Evolutionary conservation across 2,113 vertebrate species (phyloP).

Genomic region (Catharus minimus): DNA sequence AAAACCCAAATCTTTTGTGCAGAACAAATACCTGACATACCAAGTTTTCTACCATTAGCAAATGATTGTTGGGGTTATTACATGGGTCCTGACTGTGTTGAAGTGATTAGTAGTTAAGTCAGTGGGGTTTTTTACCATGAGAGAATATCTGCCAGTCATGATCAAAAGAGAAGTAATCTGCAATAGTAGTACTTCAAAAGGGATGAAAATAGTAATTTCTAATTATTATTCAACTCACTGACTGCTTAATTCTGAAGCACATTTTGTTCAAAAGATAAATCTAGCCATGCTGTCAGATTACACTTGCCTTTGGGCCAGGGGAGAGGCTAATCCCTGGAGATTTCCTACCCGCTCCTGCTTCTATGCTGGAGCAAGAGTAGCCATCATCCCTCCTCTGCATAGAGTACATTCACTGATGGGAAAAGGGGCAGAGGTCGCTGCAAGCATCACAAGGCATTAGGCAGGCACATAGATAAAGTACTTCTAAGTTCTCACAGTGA

Average conservation of each 20-base stretch:
- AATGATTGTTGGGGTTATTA: neutral
- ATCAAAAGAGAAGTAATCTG: neutral
- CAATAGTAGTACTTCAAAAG: neutral
- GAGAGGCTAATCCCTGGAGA: neutral
- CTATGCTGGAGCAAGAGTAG: neutral
- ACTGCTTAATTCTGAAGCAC: neutral
- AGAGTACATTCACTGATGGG: fast-evolving
- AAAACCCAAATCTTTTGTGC: neutral
- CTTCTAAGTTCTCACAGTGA: neutral
- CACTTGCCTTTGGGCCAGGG: neutral
- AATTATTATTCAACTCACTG: slow-evolving; percentile 32
- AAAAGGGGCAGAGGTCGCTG: neutral
- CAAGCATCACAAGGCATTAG: neutral
- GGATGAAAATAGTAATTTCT: slow-evolving; percentile 49
- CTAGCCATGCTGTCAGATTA: neutral
- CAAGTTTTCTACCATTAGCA: neutral
- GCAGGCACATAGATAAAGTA: neutral
- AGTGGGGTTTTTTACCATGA: neutral
- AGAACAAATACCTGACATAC: neutral
- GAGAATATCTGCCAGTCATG: slow-evolving; percentile 1
- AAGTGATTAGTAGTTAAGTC: neutral
- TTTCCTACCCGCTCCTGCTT: neutral
- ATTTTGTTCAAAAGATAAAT: slow-evolving; percentile 14
- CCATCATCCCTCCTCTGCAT: neutral
- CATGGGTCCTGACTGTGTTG: neutral